Evolutionary conservation across 2,888 invertebrate species (phyloP).

Genomic region (Proisotoma minuta): DNA sequence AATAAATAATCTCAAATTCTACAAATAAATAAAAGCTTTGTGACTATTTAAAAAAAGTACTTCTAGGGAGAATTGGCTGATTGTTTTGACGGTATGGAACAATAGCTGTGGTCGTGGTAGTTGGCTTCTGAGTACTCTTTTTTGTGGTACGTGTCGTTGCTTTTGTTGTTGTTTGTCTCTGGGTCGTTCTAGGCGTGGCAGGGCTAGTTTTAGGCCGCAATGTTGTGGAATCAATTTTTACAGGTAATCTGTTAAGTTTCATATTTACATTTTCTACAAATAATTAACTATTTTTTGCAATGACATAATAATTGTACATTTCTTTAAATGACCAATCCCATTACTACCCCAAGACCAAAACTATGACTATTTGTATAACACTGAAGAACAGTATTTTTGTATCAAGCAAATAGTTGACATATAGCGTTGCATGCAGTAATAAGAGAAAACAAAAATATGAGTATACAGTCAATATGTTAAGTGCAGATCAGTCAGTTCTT

Average conservation of each 20-base stretch:
- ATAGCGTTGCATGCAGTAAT: background rate
- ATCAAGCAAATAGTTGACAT: background rate
- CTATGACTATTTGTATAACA: background rate
- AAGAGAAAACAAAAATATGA: background rate
- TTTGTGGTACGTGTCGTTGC: slow-evolving; percentile 11
- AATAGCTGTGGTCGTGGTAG: too few species aligned
- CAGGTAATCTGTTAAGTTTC: slow-evolving; percentile 6
- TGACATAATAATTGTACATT: background rate
- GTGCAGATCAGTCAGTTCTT: slow-evolving; percentile 4
- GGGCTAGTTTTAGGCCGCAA: slow-evolving; percentile 9
- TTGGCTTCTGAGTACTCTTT: slow-evolving; percentile 16
- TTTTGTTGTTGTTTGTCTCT: slow-evolving; percentile 28
- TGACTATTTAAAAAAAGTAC: background rate
- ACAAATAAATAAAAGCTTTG: background rate
- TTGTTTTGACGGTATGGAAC: background rate
- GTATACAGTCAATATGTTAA: slow-evolving; percentile 4
- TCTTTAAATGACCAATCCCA: background rate
- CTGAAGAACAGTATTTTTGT: background rate
- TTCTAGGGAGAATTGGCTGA: slow-evolving; percentile 8
- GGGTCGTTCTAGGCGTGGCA: slow-evolving; percentile 24
- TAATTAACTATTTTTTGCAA: background rate
- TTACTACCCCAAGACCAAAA: background rate
- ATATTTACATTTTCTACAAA: slow-evolving; percentile 7
- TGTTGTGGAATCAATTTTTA: slow-evolving; percentile 1
- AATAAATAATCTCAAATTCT: background rate